These are phyloP conservation scores for Ctenosaura bakeri DNA, from an alignment of 2,797 vertebrate species.

Conservation along the genomic window DNA sequence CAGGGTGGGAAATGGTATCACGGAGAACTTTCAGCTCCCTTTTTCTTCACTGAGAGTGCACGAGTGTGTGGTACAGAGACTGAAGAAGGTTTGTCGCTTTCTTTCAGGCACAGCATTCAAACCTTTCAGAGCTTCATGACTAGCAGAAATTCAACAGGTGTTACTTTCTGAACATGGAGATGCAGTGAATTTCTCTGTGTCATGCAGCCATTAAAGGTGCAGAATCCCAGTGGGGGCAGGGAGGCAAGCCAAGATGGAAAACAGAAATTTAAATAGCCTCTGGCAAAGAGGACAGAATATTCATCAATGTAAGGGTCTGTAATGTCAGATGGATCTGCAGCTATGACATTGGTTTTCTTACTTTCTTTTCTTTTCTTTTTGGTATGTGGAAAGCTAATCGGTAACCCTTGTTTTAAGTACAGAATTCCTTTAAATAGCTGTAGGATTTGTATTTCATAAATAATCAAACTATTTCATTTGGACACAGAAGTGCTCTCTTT, in stretches of 20 bases:
- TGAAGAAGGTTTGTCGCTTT: neutral
- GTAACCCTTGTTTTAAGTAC: neutral
- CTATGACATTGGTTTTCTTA: neutral
- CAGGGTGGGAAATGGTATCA: neutral
- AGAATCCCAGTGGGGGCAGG: too few species aligned
- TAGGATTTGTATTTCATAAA: neutral
- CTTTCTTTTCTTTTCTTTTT: too few species aligned
- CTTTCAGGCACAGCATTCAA: neutral
- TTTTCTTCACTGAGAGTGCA: neutral
- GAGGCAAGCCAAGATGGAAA: neutral
- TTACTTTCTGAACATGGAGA: neutral
- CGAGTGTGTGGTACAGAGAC: neutral
- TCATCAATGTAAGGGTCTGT: neutral
- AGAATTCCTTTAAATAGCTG: neutral
- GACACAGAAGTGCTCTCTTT: neutral
- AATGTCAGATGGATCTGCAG: neutral
- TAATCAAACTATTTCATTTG: neutral
- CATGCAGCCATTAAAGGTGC: neutral
- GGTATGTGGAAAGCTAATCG: neutral
- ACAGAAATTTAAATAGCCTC: neutral
- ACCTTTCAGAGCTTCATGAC: neutral
- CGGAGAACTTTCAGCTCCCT: neutral
- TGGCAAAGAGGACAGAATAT: neutral
- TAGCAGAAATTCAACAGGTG: constrained; percentile 26
- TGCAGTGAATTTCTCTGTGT: neutral